These are phyloP conservation scores for Falcaria lacertinaria DNA, from an alignment of 2,888 invertebrate species.

Conservation along the genomic window DNA sequence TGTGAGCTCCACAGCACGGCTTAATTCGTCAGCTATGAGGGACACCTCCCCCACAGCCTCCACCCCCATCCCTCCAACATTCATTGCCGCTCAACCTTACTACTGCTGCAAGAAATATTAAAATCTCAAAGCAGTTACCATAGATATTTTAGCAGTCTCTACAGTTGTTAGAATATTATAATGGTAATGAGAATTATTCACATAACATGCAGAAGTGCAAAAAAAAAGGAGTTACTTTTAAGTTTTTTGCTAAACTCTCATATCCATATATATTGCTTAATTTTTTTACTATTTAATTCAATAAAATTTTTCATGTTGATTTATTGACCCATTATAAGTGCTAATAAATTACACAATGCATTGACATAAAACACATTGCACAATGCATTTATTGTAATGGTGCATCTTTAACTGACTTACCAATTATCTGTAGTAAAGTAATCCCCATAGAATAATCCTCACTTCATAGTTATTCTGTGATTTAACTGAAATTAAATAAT, in stretches of 20 bases:
- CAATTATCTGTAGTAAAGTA: slow-evolving; percentile 33
- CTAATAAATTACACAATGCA: too few relatives aligned
- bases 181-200: too few relatives aligned
- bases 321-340: too few relatives aligned
- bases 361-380: not conserved
- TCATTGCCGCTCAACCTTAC: slow-evolving; percentile 50
- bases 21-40: slow-evolving; percentile 87
- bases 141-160: too few relatives aligned
- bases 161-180: too few relatives aligned
- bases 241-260: too few relatives aligned
- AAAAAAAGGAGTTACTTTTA: too few relatives aligned
- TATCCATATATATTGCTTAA: too few relatives aligned
- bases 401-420: slow-evolving; percentile 36
- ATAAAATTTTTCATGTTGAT: too few relatives aligned
- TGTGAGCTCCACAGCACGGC: slow-evolving; percentile 89
- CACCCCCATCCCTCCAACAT: slow-evolving; percentile 51
- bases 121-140: too few relatives aligned
- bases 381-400: slow-evolving; percentile 6
- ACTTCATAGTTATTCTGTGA: slow-evolving; percentile 28
- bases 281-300: too few relatives aligned
- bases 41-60: slow-evolving; percentile 81
- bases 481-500: slow-evolving; percentile 26
- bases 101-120: slow-evolving; percentile 13
- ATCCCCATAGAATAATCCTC: slow-evolving; percentile 41
- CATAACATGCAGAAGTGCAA: too few relatives aligned